Evolutionary conservation across 2,113 vertebrate species (phyloP).

Genomic region (Planiliza haematocheilus): DNA sequence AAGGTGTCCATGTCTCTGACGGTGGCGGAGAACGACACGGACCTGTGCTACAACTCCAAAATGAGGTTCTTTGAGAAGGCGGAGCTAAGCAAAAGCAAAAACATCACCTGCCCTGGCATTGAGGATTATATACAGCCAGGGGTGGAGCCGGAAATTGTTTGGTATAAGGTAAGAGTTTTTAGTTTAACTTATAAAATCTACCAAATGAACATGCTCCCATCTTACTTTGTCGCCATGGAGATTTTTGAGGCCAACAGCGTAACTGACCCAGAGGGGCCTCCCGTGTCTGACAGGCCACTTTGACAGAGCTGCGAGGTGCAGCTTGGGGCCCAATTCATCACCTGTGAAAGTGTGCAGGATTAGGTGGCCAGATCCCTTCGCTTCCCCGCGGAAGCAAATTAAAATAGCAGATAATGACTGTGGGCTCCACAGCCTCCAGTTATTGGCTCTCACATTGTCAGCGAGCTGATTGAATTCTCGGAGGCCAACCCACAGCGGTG

Average conservation of each 20-base stretch:
- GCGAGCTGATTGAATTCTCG: conserved; percentile 60
- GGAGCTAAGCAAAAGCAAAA: conserved; percentile 97
- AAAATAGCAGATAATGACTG: conserved; percentile 67
- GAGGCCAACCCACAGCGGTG: conserved; percentile 38
- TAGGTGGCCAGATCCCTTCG: conserved; percentile 40
- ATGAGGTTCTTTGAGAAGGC: conserved; percentile 99
- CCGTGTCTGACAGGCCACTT: conserved; percentile 25
- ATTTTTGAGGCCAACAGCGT: too few relatives aligned
- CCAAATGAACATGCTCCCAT: too few relatives aligned
- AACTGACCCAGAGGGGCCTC: conserved; percentile 19
- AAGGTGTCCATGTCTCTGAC: conserved; percentile 98
- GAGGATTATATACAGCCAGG: conserved; percentile 92
- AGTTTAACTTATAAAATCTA: too few relatives aligned
- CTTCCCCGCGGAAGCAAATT: conserved; percentile 67
- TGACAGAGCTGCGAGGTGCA: conserved; percentile 42
- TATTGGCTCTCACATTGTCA: conserved; percentile 56
- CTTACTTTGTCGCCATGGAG: too few relatives aligned
- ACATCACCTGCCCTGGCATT: conserved; percentile 94
- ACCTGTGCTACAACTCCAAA: conserved; percentile 98
- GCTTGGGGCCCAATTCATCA: conserved; percentile 57
- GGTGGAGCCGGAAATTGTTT: conserved; percentile 91
- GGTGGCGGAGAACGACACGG: conserved; percentile 96
- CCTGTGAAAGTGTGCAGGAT: conserved; percentile 49
- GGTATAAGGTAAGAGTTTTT: conserved; percentile 93
- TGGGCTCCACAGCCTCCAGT: conserved; percentile 50